Conservation (phyloP, 2,797 vertebrate genomes). For the Erpetoichthys calabaricus region DNA sequence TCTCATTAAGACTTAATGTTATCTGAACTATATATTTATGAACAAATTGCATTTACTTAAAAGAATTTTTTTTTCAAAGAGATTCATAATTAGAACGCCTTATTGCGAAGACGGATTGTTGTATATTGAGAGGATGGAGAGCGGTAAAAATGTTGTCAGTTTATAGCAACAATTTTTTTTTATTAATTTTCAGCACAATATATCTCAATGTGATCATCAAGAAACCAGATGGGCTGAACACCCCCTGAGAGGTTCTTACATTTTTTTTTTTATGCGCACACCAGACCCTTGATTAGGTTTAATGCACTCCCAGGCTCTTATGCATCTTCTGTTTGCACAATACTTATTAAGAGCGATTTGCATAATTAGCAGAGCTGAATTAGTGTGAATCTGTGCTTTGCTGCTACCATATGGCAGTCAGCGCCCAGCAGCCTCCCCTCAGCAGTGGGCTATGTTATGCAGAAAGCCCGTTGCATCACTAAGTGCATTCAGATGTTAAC, state of each 20-base stretch:
- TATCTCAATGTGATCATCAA: too few species aligned
- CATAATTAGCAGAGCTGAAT: conserved; percentile 17
- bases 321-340: conserved; percentile 12
- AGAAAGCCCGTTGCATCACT: conserved; percentile 20
- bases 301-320: conserved; percentile 10
- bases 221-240: too few species aligned
- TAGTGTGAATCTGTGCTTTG: conserved; percentile 3
- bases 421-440: conserved; percentile 4
- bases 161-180: too few species aligned
- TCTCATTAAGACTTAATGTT: conserved; percentile 47
- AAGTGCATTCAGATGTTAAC: conserved; percentile 41
- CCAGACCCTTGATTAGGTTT: too few species aligned
- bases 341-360: conserved; percentile 10
- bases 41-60: conserved; percentile 34
- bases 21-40: conserved; percentile 36
- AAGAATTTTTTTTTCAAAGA: conserved; percentile 24
- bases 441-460: conserved; percentile 20
- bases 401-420: conserved; percentile 16
- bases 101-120: too few species aligned
- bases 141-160: too few species aligned
- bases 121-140: too few species aligned
- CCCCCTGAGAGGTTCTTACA: too few species aligned
- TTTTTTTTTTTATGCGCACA: too few species aligned
- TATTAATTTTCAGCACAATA: too few species aligned
- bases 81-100: too few species aligned